These are phyloP conservation scores for Antennarius maculatus DNA, from an alignment of 2,797 vertebrate species.

Conservation along the genomic window DNA sequence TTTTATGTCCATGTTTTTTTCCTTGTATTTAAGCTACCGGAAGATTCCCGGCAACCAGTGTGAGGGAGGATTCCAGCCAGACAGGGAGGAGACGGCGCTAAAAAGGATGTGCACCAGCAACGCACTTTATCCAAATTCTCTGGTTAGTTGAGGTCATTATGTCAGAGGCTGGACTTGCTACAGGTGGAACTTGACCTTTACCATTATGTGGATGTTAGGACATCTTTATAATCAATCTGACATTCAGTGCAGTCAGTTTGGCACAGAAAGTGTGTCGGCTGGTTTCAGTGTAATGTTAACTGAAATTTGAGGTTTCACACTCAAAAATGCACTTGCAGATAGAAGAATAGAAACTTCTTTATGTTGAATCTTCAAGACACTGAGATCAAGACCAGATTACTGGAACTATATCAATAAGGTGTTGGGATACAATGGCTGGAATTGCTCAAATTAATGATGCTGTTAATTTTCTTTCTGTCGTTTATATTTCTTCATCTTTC, in stretches of 20 bases:
- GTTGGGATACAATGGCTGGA: no score
- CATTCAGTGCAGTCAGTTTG: background rate
- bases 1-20: conserved; percentile 1
- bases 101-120: conserved; percentile 87
- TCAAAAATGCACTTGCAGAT: background rate
- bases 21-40: conserved; percentile 83
- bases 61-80: conserved; percentile 84
- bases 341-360: no score
- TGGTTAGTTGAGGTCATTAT: conserved; percentile 69
- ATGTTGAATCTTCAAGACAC: background rate
- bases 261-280: background rate
- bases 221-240: background rate
- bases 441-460: no score
- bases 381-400: background rate
- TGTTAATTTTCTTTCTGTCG: no score
- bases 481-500: background rate
- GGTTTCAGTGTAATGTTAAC: no score
- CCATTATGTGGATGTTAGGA: background rate
- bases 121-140: conserved; percentile 73
- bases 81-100: conserved; percentile 85
- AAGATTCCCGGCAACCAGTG: conserved; percentile 94
- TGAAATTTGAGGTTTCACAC: background rate
- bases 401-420: background rate
- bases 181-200: background rate
- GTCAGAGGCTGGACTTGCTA: background rate